Percentiles rank a stretch among this genome's conserved stretches.
Conservation (phyloP, 2,113 vertebrate species). For the human (Homo sapiens) region DNA sequence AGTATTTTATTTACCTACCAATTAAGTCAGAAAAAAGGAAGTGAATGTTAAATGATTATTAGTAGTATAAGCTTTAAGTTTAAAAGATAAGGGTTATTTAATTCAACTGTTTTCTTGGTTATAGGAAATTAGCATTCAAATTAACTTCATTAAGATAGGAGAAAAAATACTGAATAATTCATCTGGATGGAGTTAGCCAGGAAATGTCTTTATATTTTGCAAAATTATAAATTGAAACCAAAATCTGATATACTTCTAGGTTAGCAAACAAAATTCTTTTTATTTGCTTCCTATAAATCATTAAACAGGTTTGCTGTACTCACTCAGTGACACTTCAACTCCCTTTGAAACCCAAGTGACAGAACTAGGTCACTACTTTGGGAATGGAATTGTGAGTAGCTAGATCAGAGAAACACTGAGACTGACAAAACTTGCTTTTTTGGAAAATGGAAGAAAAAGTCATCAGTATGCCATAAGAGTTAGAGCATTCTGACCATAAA, state of each 20-base stretch:
- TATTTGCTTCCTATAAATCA: constrained; percentile 19
- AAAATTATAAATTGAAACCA: constrained; percentile 35
- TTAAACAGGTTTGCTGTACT: background rate
- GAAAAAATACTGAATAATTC: background rate
- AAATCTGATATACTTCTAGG: constrained; percentile 24
- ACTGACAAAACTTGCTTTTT: background rate
- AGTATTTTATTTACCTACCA: background rate
- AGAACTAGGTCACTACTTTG: background rate
- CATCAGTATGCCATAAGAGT: background rate
- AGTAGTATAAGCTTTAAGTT: background rate
- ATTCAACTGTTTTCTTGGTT: constrained; percentile 13
- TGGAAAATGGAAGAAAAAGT: background rate
- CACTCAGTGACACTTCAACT: background rate
- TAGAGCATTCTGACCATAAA: constrained; percentile 39
- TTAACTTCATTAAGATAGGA: background rate
- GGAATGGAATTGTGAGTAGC: background rate
- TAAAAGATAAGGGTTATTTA: background rate
- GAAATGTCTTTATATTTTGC: background rate
- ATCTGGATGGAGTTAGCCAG: constrained; percentile 8
- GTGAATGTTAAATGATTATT: background rate
- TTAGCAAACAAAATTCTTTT: background rate
- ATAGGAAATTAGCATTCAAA: constrained; percentile 25
- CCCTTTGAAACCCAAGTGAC: background rate
- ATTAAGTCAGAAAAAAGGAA: background rate
- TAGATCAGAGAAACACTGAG: background rate